Base-by-base conservation (phyloP, 2,888 invertebrate species). In the Xanthorhoe designata region DNA sequence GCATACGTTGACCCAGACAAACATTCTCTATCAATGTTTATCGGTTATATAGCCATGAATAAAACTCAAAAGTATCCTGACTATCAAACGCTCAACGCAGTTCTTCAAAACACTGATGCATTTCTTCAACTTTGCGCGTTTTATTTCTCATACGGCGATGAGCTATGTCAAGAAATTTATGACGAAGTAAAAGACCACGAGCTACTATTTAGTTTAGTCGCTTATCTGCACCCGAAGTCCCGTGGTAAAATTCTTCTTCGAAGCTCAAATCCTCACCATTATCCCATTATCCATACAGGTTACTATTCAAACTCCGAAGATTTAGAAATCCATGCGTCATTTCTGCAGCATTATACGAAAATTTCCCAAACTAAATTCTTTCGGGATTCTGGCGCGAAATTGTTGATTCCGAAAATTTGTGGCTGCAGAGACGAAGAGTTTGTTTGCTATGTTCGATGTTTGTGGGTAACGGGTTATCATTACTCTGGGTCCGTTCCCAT, bases 41-140 rank as follows among this genome's bases (percentile, higher is more conserved):
- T 73, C 8, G 82, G 80, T 5, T 75, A 82, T 80, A 49, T 95
- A 95, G 8, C 95, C 94, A 17, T 90, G 94, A 61, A 96, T 95
- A 76, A 94, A 94, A 57, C 80, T 67, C 92, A 94, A 8, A 83
- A 86, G 49, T 79, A 90, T 9, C 87, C 94, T 64, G 84, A 88
- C 60, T 59, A 59, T 64, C 64, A 64, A 18, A 35, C 52, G 38
- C 35, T 55, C 2, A 50, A 55, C 29, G 24, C 42, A 18, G 62
- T 45, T 17, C 0, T 56, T 24, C 55, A 18, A n/a, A 42, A 62
- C 6, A n/a, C 62, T 32, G 42, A 50, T 29, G 8, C 9, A 2
- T n/a, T 62, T 1, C 38, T 62, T 9, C 38, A 38, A 17, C 8
- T 62, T 4, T 62, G 62, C 50, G 38, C 56, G 13, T 62, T 62